phyloP scores from a whole-genome alignment of 37 sponge, comb jelly and placozoan species.

The Aplysina aerophoba region DNA sequence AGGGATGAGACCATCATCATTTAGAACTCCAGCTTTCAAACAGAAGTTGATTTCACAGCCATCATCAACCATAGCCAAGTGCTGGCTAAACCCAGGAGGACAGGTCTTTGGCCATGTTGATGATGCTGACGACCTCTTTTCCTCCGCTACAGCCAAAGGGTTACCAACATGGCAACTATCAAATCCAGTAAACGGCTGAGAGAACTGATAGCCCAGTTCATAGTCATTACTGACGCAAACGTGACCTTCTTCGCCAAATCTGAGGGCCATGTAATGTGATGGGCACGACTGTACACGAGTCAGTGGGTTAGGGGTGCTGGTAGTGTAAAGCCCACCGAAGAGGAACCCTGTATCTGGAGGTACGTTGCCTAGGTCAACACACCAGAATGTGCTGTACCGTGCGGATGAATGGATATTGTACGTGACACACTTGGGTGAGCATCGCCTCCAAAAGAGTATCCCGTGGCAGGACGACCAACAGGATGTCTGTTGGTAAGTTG shows the following conservation, averaged over 20 bases:
- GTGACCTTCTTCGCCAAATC: slow-evolving; percentile 56
- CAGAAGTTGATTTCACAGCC: slow-evolving; percentile 27
- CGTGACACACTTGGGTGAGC: slow-evolving; percentile 17
- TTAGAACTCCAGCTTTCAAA: slow-evolving; percentile 23
- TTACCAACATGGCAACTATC: slow-evolving; percentile 75
- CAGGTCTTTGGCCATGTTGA: slow-evolving; percentile 29
- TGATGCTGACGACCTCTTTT: not conserved
- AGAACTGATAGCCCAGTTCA: slow-evolving; percentile 47
- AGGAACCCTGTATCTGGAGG: slow-evolving; percentile 58
- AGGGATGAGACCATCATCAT: slow-evolving; percentile 24
- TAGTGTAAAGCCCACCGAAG: slow-evolving; percentile 77
- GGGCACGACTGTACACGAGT: slow-evolving; percentile 68
- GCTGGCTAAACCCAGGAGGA: slow-evolving; percentile 33
- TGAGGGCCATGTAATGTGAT: slow-evolving; percentile 48
- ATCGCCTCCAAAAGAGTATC: not conserved
- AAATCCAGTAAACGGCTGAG: slow-evolving; percentile 78
- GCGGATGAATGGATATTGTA: not conserved
- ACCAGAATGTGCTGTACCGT: slow-evolving; percentile 29
- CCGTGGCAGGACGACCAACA: not conserved
- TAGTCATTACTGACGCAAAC: slow-evolving; percentile 71
- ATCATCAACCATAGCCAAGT: slow-evolving; percentile 28
- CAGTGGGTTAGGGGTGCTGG: slow-evolving; percentile 61
- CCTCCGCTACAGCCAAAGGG: slow-evolving; percentile 49
- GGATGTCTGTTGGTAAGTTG: not conserved
- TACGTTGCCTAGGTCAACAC: slow-evolving; percentile 11